Conservation (phyloP, 2,888 invertebrate genomes). For the Zaprionus obscuricornis region DNA sequence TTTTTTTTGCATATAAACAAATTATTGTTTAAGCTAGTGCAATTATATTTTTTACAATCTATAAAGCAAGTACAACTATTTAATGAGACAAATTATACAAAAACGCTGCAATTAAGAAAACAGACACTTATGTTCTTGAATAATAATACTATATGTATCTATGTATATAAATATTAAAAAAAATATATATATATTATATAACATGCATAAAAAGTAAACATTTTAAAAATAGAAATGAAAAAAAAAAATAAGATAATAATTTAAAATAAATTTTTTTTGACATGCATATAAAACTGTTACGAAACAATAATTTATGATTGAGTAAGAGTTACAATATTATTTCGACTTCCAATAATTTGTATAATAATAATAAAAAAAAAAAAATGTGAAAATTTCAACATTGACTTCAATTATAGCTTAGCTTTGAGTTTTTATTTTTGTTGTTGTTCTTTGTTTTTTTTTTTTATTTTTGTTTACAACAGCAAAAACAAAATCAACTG, state of each 20-base stretch:
- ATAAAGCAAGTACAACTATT: slow-evolving; percentile 17
- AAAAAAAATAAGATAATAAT: too few species aligned
- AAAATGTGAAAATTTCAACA: slow-evolving; percentile 46
- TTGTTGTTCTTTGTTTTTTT: neutral
- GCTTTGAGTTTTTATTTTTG: slow-evolving; percentile 17
- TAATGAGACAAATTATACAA: slow-evolving; percentile 20
- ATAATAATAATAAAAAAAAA: too few species aligned
- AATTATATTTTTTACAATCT: slow-evolving; percentile 19
- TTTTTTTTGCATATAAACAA: neutral
- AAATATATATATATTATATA: too few species aligned
- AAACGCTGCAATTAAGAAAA: slow-evolving; percentile 10
- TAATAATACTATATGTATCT: neutral
- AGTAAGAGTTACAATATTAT: neutral
- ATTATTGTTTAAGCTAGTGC: slow-evolving; percentile 1
- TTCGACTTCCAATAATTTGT: slow-evolving; percentile 14
- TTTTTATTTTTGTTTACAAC: slow-evolving; percentile 1
- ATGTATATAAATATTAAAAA: too few species aligned
- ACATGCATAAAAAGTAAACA: too few species aligned
- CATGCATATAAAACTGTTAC: neutral
- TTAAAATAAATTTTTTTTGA: neutral
- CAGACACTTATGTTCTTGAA: neutral
- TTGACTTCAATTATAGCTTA: slow-evolving; percentile 40
- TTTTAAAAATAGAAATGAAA: too few species aligned
- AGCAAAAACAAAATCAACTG: slow-evolving; percentile 33
- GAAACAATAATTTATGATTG: neutral